phyloP scores from a whole-genome alignment of 2,888 invertebrate species.

The Dione vanillae region DNA sequence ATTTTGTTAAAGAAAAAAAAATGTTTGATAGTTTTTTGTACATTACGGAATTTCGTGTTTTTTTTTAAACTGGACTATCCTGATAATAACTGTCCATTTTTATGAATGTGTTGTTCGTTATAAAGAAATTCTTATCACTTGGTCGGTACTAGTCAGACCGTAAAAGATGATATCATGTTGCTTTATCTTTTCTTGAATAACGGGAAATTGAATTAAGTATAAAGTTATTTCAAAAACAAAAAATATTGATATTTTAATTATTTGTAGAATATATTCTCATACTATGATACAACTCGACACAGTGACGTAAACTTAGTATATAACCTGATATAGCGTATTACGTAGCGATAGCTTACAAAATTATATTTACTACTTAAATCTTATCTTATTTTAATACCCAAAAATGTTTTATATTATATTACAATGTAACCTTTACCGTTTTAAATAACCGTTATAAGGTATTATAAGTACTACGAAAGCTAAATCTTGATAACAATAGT shows the following conservation, averaged over 20 bases:
- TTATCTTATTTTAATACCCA: too few relatives aligned
- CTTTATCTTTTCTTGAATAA: constrained; percentile 17
- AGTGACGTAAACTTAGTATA: background rate
- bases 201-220: constrained; percentile 16
- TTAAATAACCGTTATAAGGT: too few relatives aligned
- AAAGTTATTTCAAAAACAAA: background rate
- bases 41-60: too few relatives aligned
- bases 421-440: too few relatives aligned
- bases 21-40: too few relatives aligned
- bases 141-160: constrained; percentile 10
- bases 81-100: constrained; percentile 19
- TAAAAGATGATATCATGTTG: constrained; percentile 22
- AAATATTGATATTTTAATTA: background rate
- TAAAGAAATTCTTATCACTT: constrained; percentile 14
- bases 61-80: constrained; percentile 9
- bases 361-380: too few relatives aligned
- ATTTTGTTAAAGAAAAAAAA: too few relatives aligned
- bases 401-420: too few relatives aligned
- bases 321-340: constrained; percentile 2
- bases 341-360: too few relatives aligned
- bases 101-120: background rate
- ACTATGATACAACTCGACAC: background rate
- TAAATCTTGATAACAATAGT: too few relatives aligned
- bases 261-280: background rate
- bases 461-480: too few relatives aligned